Evolutionary conservation across 53 echinoderm and acorn worm species (phyloP).

Genomic region (Pentamera pediparva): DNA sequence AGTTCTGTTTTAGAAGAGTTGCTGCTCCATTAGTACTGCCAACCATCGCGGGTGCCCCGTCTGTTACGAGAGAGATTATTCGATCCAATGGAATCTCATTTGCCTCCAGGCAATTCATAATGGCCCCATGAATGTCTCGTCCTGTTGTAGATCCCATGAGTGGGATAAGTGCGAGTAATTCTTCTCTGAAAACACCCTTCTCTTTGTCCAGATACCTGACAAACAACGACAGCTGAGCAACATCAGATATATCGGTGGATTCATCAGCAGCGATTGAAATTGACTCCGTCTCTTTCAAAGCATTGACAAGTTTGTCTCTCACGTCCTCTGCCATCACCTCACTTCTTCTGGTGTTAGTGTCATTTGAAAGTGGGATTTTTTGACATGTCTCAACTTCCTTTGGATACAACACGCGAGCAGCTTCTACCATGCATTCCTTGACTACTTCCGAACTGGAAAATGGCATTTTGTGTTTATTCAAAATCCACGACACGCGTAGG

Average conservation of each 20-base stretch:
- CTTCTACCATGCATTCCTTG: constrained; percentile 37
- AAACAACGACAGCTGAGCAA: constrained; percentile 36
- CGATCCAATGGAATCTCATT: constrained; percentile 11
- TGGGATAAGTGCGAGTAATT: constrained; percentile 16
- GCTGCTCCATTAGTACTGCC: constrained; percentile 12
- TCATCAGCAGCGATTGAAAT: constrained; percentile 21
- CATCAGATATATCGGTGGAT: constrained; percentile 32
- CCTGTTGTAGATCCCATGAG: constrained; percentile 31
- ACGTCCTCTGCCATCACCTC: constrained; percentile 16
- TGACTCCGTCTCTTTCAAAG: not conserved
- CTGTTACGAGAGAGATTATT: constrained; percentile 21
- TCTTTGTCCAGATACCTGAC: constrained; percentile 18
- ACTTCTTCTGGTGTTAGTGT: constrained; percentile 31
- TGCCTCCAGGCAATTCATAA: constrained; percentile 4
- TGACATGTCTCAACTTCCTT: constrained; percentile 13
- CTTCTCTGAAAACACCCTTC: constrained; percentile 7
- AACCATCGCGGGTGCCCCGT: constrained; percentile 37
- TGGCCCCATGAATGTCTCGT: constrained; percentile 11
- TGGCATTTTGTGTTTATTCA: constrained; percentile 31
- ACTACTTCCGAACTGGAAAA: constrained; percentile 21
- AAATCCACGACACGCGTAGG: constrained; percentile 28
- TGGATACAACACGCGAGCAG: constrained; percentile 7
- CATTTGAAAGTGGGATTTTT: constrained; percentile 32
- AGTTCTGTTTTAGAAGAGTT: constrained; percentile 9
- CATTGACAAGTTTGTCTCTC: constrained; percentile 8